Conservation (phyloP, 2,888 invertebrate genomes). For the Heliconius erato region DNA sequence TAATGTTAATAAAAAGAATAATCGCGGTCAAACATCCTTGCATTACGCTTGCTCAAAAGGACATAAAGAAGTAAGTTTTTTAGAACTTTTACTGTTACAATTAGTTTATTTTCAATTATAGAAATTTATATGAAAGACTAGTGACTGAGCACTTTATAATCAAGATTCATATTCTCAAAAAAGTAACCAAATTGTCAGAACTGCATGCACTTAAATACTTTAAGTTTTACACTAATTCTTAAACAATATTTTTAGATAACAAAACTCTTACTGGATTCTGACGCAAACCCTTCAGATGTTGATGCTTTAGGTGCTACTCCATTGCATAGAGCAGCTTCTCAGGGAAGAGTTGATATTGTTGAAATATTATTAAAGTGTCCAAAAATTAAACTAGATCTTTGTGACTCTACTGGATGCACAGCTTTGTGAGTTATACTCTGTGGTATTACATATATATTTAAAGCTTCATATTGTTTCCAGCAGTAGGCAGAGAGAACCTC, state of each 20-base stretch:
- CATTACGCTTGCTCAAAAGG: constrained; percentile 96
- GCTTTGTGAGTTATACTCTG: constrained; percentile 86
- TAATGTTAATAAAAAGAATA: constrained; percentile 90
- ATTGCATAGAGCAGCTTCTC: constrained; percentile 92
- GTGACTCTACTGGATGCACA: constrained; percentile 91
- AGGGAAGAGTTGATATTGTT: constrained; percentile 91
- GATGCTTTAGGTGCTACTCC: constrained; percentile 85
- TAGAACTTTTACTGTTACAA: not conserved
- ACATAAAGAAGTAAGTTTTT: constrained; percentile 86
- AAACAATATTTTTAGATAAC: constrained; percentile 85
- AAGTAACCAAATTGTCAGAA: not conserved
- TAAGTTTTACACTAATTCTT: not conserved
- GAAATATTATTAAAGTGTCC: constrained; percentile 87
- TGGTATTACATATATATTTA: not conserved
- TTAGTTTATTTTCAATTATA: not conserved
- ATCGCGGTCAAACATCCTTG: constrained; percentile 91
- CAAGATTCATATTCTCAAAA: not conserved
- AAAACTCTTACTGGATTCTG: constrained; percentile 87
- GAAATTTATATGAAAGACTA: not conserved
- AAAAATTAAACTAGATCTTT: constrained; percentile 84
- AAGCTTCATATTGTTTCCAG: too few species aligned
- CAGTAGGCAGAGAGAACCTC: too few species aligned
- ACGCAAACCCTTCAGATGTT: constrained; percentile 87
- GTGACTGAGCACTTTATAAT: not conserved
- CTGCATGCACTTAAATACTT: not conserved